A percentile compares a stretch with the other conserved stretches of the same genome.
Evolutionary conservation across 2,113 vertebrate genomes (phyloP).

Genomic region (Sebastes fasciatus): DNA sequence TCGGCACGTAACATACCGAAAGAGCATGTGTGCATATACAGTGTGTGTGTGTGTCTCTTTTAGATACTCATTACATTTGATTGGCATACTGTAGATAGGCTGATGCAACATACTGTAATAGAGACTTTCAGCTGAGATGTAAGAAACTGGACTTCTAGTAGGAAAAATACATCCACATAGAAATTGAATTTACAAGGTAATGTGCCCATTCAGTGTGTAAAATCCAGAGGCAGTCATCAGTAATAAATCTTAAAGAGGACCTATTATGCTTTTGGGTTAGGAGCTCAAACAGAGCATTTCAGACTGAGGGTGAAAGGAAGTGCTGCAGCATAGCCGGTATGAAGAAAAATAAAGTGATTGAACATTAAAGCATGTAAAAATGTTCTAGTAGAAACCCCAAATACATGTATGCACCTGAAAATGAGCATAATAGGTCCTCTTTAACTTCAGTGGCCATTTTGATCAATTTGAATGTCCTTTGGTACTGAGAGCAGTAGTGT

Average conservation of each 20-base stretch:
- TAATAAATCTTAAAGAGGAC: background rate
- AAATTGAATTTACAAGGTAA: background rate
- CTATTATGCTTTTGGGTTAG: no score
- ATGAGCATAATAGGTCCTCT: no score
- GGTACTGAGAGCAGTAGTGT: background rate
- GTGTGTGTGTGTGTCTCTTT: constrained; percentile 2
- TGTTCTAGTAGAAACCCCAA: no score
- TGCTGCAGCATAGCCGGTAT: no score
- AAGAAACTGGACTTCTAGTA: background rate
- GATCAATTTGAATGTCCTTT: background rate
- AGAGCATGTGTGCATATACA: background rate
- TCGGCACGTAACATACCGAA: background rate
- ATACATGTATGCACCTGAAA: no score
- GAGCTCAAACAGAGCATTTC: no score
- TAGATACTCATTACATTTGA: background rate
- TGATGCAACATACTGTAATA: constrained; percentile 45
- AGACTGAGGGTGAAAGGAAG: no score
- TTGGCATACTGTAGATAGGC: background rate
- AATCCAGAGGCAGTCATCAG: background rate
- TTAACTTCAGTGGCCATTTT: background rate
- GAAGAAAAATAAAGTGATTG: no score
- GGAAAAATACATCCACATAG: constrained; percentile 3
- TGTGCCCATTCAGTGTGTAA: background rate
- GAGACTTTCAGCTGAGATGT: background rate
- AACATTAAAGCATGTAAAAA: no score